phyloP scores from a whole-genome alignment of 2,113 vertebrate species.

The Dicentrarchus labrax region DNA sequence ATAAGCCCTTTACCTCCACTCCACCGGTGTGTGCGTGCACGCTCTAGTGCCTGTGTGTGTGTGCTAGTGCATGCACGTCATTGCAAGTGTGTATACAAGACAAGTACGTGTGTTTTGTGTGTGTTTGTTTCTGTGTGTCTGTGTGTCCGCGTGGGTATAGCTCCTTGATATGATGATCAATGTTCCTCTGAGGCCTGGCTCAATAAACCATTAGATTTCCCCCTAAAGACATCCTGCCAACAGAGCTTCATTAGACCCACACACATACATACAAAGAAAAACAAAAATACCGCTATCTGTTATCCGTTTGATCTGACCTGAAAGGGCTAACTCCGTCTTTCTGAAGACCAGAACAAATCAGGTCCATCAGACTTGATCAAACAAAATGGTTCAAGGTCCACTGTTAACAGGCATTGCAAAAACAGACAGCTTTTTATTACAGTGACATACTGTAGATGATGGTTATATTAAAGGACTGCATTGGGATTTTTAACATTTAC shows the following conservation, averaged over 20 bases:
- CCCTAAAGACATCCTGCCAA: slow-evolving; percentile 77
- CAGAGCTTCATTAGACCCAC: slow-evolving; percentile 76
- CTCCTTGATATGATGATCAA: slow-evolving; percentile 76
- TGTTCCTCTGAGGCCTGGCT: slow-evolving; percentile 69
- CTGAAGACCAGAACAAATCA: slow-evolving; percentile 42
- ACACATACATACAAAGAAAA: slow-evolving; percentile 46
- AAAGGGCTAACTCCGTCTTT: slow-evolving; percentile 34
- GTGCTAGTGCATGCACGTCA: not conserved
- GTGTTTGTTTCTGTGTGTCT: not conserved
- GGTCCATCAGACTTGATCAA: slow-evolving; percentile 31
- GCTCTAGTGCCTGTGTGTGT: not conserved
- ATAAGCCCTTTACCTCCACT: slow-evolving; percentile 66
- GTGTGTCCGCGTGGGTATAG: slow-evolving; percentile 37
- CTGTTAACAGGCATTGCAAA: slow-evolving; percentile 1
- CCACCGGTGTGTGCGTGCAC: slow-evolving; percentile 17
- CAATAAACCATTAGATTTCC: slow-evolving; percentile 78
- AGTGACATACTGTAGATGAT: not conserved
- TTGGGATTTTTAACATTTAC: not conserved
- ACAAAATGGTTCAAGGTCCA: slow-evolving; percentile 3
- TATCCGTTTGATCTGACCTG: slow-evolving; percentile 54
- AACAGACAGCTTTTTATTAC: not conserved
- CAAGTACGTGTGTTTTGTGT: slow-evolving; percentile 14
- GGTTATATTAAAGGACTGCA: not conserved
- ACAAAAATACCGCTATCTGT: slow-evolving; percentile 31
- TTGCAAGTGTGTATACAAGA: not conserved